Evolutionary conservation across 1,140 invertebrate genomes (phyloP).

Genomic region (Protaetia brevitarsis): DNA sequence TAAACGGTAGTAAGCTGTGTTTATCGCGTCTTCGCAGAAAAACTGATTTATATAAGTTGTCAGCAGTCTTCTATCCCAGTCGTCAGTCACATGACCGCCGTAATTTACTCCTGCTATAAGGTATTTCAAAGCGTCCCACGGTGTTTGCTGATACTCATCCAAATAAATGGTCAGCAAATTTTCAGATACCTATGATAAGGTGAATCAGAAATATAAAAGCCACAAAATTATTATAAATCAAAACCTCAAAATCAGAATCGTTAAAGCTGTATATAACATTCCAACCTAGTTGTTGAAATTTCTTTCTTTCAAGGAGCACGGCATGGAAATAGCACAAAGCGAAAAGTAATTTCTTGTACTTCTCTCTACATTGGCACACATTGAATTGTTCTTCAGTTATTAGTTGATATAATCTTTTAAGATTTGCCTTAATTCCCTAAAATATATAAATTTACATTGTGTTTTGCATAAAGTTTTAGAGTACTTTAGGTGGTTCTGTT

Average conservation of each 20-base stretch:
- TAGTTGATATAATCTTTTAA: slow-evolving; percentile 81
- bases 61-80: slow-evolving; percentile 84
- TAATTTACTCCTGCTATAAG: slow-evolving; percentile 91
- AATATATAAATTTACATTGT: slow-evolving; percentile 33
- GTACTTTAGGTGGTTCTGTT: slow-evolving; percentile 84
- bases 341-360: slow-evolving; percentile 86
- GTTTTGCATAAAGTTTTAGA: slow-evolving; percentile 16
- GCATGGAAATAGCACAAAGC: slow-evolving; percentile 88
- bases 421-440: slow-evolving; percentile 83
- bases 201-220: slow-evolving; percentile 50
- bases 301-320: slow-evolving; percentile 80
- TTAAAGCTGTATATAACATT: slow-evolving; percentile 87
- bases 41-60: slow-evolving; percentile 78
- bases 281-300: slow-evolving; percentile 89
- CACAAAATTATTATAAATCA: too few species aligned
- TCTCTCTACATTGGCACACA: slow-evolving; percentile 67
- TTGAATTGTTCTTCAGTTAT: slow-evolving; percentile 79
- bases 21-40: slow-evolving; percentile 69
- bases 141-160: slow-evolving; percentile 79
- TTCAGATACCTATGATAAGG: too few species aligned
- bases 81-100: slow-evolving; percentile 91
- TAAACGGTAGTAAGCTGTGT: slow-evolving; percentile 64
- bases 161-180: slow-evolving; percentile 76
- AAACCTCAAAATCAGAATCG: slow-evolving; percentile 86
- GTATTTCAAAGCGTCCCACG: slow-evolving; percentile 88